Percentiles rank a stretch among this genome's conserved stretches.
These are phyloP conservation scores for Martes martes DNA, from an alignment of 2,113 vertebrate genomes.

Conservation along the genomic window DNA sequence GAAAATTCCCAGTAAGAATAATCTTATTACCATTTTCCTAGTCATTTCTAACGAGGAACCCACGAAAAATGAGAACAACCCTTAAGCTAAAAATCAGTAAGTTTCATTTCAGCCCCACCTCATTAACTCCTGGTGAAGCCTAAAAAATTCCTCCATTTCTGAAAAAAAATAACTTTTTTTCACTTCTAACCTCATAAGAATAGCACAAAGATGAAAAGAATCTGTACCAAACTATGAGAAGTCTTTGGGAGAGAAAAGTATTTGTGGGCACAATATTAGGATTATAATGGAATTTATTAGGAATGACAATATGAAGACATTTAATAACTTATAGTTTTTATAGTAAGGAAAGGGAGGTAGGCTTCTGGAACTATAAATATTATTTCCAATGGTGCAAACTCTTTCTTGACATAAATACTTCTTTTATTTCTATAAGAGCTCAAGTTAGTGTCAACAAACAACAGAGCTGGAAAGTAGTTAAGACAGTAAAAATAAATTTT, in stretches of 20 bases:
- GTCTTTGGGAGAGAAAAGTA: background rate
- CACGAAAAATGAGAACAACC: background rate
- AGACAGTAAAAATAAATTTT: background rate
- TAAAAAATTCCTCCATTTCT: background rate
- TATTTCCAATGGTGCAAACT: background rate
- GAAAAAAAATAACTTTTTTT: background rate
- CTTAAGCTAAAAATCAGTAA: background rate
- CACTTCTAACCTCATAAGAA: background rate
- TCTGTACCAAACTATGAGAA: background rate
- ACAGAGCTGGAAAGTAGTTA: background rate
- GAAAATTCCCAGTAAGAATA: slow-evolving; percentile 45
- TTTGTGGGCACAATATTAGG: background rate
- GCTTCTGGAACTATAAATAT: background rate
- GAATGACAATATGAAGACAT: background rate
- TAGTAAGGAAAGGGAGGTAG: background rate
- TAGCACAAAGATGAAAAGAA: background rate
- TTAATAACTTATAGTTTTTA: background rate
- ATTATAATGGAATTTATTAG: background rate
- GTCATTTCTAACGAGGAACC: slow-evolving; percentile 19
- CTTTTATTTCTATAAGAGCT: background rate
- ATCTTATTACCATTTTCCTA: background rate
- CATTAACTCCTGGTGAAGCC: background rate
- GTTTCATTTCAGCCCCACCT: background rate
- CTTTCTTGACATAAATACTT: background rate
- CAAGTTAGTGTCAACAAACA: background rate